Evolutionary conservation across 2,113 vertebrate genomes (phyloP), one percentile per base, ranked within the genome.

Genomic region (Hepsetus odoe): DNA sequence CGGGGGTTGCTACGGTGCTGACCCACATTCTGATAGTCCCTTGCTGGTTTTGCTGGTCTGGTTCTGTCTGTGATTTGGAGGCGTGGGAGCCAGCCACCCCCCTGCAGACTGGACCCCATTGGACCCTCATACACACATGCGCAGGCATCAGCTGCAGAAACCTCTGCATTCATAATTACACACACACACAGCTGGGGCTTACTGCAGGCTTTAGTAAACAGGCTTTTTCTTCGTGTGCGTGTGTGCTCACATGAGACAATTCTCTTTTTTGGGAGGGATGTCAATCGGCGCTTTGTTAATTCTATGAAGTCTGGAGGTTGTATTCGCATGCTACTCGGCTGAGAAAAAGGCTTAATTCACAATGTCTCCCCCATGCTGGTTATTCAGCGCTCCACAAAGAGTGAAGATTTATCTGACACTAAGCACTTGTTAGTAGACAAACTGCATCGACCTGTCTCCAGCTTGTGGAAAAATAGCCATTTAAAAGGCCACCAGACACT

Each of bases 21-120:
- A 86, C 82, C 82, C 70, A 83, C 80, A 84, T 84, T 83, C 65
- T 74, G 42, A 65, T 78, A 22, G 64, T 82, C 69, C 38, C 28
- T 26, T n/a, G 58, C 62, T 74, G 79, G 44, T 72, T 40, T 59
- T 66, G 72, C 49, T 40, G 71, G 75, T 72, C 68, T 77, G 66
- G 67, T 74, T 24, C 49, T 49, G 59, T 44, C 61, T 79, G 73
- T 53, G 40, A 44, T 76, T 55, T 46, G 4, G 28, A 42, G 55
- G 35, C 44, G 73, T 42, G 42, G 79, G 75, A 69, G 74, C 59
- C 59, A 53, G 73, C 58, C 26, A 3, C 42, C 12, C 22, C 10
- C 28, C 3, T 30, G 12, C 35, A 74, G 53, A 55, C 24, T 44
- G 1, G 35, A 35, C 51, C 33, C 46, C 61, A 40, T 28, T 14